phyloP scores from a whole-genome alignment of 2,797 vertebrate genomes.

The Chelon auratus region DNA sequence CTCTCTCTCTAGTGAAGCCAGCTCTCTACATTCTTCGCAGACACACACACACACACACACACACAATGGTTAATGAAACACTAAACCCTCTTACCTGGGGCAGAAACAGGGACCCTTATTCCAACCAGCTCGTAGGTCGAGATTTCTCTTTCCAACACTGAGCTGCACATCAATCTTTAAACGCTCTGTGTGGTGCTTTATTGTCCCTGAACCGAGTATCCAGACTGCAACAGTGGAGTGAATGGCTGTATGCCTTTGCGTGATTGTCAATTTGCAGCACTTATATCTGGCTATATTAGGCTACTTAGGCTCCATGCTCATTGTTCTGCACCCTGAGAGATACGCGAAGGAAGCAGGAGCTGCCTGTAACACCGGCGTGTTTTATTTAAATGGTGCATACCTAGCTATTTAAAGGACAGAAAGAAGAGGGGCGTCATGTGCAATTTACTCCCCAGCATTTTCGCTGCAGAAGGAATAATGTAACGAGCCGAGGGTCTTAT shows the following conservation, averaged over 20 bases:
- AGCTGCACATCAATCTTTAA: constrained; percentile 69
- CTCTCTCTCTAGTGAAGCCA: constrained; percentile 29
- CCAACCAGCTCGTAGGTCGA: constrained; percentile 63
- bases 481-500: constrained; percentile 52
- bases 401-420: constrained; percentile 71
- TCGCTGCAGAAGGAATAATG: constrained; percentile 39
- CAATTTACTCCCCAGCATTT: constrained; percentile 51
- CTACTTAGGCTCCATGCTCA: constrained; percentile 66
- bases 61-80: constrained; percentile 69
- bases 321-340: constrained; percentile 66
- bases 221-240: constrained; percentile 43
- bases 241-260: constrained; percentile 14
- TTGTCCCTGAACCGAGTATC: constrained; percentile 30
- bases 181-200: constrained; percentile 48
- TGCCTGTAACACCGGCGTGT: constrained; percentile 45
- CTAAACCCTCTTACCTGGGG: constrained; percentile 82
- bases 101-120: constrained; percentile 78
- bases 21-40: constrained; percentile 17
- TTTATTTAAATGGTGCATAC: constrained; percentile 70
- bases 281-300: constrained; percentile 21
- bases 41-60: constrained; percentile 44
- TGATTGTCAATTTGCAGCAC: constrained; percentile 66
- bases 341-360: constrained; percentile 13
- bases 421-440: constrained; percentile 65
- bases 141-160: constrained; percentile 46